Evolutionary conservation across 30 jellyfish, hydroid and myxozoan species (phyloP), one percentile per base, ranked within the genome.

Genomic region (Aurelia aurita complex sp. Pacific): DNA sequence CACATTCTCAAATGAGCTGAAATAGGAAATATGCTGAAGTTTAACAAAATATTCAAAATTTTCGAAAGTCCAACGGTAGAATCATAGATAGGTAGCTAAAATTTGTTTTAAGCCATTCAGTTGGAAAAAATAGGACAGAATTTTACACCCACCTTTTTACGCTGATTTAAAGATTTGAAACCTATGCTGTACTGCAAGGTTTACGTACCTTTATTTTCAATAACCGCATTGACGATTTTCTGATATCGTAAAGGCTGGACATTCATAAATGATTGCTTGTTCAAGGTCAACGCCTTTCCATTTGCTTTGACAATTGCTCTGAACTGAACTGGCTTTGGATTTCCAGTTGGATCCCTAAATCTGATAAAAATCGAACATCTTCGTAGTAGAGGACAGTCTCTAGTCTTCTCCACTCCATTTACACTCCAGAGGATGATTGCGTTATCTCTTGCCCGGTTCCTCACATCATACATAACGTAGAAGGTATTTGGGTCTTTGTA

Each of bases 281-380:
- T 79, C 18, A 79, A 17, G n/a, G 17, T 3, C 32, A 77, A 42
- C 19, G 11, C 52, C 62, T 12, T 7, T 75, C 68, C 68, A 9
- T 75, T 77, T 15, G 42, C 78, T 61, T 76, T 77, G n/a, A 76
- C 3, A 5, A 77, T 43, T 38, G 87, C 87, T 60, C 19, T 60
- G n/a, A 77, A 77, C 2, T 33, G 78, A 17, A 77, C 19, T 7
- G 77, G 77, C 57, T 46, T 46, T 6, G 57, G 57, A 5, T 7
- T 46, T 46, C 57, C 57, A 46, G 57, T 46, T 13, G 57, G 57
- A 46, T 46, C 57, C 14, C 14, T 46, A 5, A 6, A 7, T 46
- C 57, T 79, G 74, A 79, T 32, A 14, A 69, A 55, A 46, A 79
- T 18, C 10, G 73, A 10, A 34, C 89, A 79, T 43, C 89, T 67